Base-by-base conservation (phyloP, 2,113 vertebrate species). In the Zootoca vivipara region DNA sequence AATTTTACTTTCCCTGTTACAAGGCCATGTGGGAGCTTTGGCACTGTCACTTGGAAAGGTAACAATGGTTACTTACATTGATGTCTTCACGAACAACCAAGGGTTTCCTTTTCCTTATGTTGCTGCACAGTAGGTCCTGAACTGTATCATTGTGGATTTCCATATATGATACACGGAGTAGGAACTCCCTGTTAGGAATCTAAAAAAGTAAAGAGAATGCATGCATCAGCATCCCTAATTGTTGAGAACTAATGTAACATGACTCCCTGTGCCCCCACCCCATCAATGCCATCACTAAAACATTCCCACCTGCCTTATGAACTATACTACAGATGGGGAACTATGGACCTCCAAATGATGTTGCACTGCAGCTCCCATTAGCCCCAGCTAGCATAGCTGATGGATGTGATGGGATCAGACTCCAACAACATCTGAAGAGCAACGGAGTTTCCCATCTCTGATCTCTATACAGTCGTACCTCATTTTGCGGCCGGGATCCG, bases 81-180 rank as follows among this genome's bases (percentile, higher is more conserved):
- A 97, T 96, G 30, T 98, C 97, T 94, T 99, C 99, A 72, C 98
- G 95, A 91, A 99, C 97, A 95, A 98, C 97, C 86, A 99, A 94
- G 3, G 99, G 98, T 91, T 98, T 99, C 94, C 98, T 97, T 95
- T 98, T 99, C 93, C 97, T 97, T 38, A 83, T 83, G 73, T 91
- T 97, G 83, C 98, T 98, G 40, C 98, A 98, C 12, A 99, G 97
- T 88, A 99, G 95, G 89, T 99, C 98, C 0, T 97, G 98, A 80
- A 99, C 98, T 0, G 98, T 99, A 92, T 99, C 99, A 38, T 99
- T 99, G 93, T 99, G 99, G 93, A 99, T 99, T 87, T 99, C 99
- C 98, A 99, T 98, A 87, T 99, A 99, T 10, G 98, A 99, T 79
- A 99, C 98, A 1, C 98, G 96, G 72, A 99, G 94, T 28, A 99